These are phyloP conservation scores for Tamandua tetradactyla DNA, from an alignment of 2,797 vertebrate genomes.

Conservation along the genomic window DNA sequence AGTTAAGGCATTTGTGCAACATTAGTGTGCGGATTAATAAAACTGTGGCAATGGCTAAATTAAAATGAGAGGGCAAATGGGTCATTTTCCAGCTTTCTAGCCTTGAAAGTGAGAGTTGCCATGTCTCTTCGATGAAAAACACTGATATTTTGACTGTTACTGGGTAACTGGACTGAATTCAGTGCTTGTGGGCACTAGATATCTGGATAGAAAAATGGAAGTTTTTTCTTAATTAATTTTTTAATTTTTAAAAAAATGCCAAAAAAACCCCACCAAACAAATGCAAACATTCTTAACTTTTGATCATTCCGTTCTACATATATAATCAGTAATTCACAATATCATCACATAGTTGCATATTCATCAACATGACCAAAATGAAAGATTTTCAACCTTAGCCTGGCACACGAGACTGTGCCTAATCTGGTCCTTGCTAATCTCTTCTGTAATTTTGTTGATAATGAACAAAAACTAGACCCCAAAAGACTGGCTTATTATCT, in stretches of 20 bases:
- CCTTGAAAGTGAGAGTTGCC: neutral
- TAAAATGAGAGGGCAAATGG: neutral
- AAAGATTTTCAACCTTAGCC: neutral
- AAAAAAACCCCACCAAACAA: too few relatives aligned
- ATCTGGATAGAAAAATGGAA: conserved; percentile 14
- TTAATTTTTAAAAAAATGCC: too few relatives aligned
- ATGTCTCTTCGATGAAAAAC: neutral
- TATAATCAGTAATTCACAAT: too few relatives aligned
- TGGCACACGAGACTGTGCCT: neutral
- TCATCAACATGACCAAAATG: too few relatives aligned
- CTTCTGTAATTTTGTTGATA: neutral
- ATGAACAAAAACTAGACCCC: neutral
- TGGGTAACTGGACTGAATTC: neutral
- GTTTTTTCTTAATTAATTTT: too few relatives aligned
- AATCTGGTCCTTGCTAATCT: neutral
- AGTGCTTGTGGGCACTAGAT: neutral
- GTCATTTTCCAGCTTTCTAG: conserved; percentile 1
- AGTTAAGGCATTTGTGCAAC: neutral
- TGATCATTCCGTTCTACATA: too few relatives aligned
- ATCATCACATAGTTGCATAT: too few relatives aligned
- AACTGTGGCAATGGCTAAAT: neutral
- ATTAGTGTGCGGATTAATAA: neutral
- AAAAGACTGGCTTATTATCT: neutral
- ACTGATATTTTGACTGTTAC: neutral
- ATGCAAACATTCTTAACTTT: too few relatives aligned